Evolutionary conservation across 2,888 invertebrate species (phyloP).

Genomic region (Harpalus rubripes): DNA sequence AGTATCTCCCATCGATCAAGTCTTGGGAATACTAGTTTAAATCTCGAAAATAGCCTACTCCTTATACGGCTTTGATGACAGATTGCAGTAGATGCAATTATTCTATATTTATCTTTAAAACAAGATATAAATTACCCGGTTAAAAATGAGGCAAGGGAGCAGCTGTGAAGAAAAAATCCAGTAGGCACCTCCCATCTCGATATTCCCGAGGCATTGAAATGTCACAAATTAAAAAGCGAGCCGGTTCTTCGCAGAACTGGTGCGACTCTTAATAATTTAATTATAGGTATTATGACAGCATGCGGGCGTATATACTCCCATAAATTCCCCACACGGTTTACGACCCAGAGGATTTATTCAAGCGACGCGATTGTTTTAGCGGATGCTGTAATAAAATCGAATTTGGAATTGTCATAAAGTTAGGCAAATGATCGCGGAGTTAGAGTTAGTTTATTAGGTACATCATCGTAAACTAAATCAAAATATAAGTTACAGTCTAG

Average conservation of each 20-base stretch:
- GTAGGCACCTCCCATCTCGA: constrained; percentile 16
- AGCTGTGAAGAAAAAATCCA: constrained; percentile 47
- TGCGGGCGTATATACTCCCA: constrained; percentile 50
- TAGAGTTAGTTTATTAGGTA: background rate
- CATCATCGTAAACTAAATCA: background rate
- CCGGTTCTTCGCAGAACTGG: constrained; percentile 49
- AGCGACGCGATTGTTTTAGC: background rate
- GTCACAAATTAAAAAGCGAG: constrained; percentile 52
- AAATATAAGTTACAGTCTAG: background rate
- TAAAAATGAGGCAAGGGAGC: constrained; percentile 39
- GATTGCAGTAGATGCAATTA: constrained; percentile 52
- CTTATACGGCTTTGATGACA: constrained; percentile 35
- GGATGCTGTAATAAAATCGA: constrained; percentile 4
- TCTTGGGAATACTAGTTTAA: constrained; percentile 21
- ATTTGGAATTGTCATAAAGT: constrained; percentile 14
- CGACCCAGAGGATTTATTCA: background rate
- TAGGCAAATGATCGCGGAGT: background rate
- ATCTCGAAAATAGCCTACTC: constrained; percentile 26
- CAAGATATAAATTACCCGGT: constrained; percentile 53
- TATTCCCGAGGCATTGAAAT: constrained; percentile 34
- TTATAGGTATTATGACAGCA: constrained; percentile 65
- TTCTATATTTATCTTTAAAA: constrained; percentile 54
- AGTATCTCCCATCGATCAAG: constrained; percentile 17
- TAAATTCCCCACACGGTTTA: constrained; percentile 29
- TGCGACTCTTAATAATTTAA: constrained; percentile 61